Conservation (phyloP, 2,113 vertebrate genomes). For the Laticauda laticaudata region DNA sequence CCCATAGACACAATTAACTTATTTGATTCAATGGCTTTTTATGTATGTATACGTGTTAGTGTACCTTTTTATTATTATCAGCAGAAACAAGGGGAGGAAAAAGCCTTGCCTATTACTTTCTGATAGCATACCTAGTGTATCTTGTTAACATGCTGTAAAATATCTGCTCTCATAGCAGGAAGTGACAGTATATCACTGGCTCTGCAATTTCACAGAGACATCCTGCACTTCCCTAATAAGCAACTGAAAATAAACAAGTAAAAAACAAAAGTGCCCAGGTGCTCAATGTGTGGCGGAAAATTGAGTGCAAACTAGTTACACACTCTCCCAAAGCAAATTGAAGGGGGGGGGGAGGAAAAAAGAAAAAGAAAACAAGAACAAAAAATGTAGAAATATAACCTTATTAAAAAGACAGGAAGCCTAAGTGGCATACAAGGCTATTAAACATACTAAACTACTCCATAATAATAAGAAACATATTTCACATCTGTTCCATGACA, state of each 20-base stretch:
- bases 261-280: not conserved
- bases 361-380: conserved; percentile 22
- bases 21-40: not conserved
- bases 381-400: conserved; percentile 54
- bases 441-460: conserved; percentile 70
- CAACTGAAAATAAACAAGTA: conserved; percentile 14
- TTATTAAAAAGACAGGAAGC: conserved; percentile 67
- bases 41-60: not conserved
- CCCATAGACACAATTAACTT: not conserved
- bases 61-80: conserved; percentile 23
- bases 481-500: conserved; percentile 71
- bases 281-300: conserved; percentile 40
- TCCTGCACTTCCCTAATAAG: conserved; percentile 28
- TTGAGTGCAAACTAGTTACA: conserved; percentile 38
- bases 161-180: conserved; percentile 41
- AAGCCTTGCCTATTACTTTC: not conserved
- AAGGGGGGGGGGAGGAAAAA: not conserved
- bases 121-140: conserved; percentile 25
- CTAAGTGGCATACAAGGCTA: conserved; percentile 65
- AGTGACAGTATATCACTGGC: conserved; percentile 45
- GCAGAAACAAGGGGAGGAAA: conserved; percentile 30
- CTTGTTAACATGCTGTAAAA: conserved; percentile 42
- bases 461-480: conserved; percentile 76
- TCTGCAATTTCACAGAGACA: conserved; percentile 26
- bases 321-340: conserved; percentile 19